Conservation (phyloP, 1,140 invertebrate species). For the Sitobion miscanthi region DNA sequence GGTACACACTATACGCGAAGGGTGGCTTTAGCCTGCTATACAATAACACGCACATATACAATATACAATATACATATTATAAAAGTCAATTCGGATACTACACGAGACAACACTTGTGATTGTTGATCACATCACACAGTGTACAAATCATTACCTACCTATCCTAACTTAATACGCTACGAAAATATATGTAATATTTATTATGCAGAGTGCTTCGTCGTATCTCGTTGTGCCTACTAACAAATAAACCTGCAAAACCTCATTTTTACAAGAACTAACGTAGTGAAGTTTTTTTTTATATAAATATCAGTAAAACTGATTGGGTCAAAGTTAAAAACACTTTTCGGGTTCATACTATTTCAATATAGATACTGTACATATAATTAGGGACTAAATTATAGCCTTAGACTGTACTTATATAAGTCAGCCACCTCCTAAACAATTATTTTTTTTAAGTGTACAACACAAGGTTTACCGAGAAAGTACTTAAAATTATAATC, state of each 20-base stretch:
- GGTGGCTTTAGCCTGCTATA: background rate
- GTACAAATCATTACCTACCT: background rate
- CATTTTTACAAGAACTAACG: background rate
- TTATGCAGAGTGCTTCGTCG: too few relatives aligned
- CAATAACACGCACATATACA: background rate
- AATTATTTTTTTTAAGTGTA: background rate
- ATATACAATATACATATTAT: background rate
- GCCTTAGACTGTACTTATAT: background rate
- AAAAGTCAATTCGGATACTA: background rate
- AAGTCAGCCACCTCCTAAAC: background rate
- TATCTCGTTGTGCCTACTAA: background rate
- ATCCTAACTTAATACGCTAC: background rate
- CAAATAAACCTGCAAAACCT: background rate
- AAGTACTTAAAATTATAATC: background rate
- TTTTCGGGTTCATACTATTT: background rate
- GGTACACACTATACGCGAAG: background rate
- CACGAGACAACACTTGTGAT: background rate
- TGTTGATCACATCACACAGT: background rate
- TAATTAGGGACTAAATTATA: background rate
- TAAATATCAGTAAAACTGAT: background rate
- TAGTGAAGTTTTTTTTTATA: background rate
- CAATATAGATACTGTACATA: background rate
- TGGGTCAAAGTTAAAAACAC: background rate
- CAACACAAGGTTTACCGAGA: background rate
- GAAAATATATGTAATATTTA: background rate